Evolutionary conservation across 2,888 invertebrate species (phyloP).

Genomic region (Diplazon laetatorius): DNA sequence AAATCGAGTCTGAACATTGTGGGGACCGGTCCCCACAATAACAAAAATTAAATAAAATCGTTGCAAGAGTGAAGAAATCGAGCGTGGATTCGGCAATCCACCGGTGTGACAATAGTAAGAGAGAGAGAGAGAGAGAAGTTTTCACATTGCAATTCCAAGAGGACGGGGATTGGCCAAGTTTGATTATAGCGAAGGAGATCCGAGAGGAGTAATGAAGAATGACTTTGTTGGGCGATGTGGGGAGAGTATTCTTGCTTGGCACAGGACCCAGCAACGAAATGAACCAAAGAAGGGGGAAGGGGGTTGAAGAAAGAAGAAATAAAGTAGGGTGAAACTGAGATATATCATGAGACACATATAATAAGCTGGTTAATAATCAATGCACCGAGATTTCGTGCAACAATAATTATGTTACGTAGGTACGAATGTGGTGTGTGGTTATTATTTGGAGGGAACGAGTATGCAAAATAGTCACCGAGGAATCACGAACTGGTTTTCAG

Average conservation of each 20-base stretch:
- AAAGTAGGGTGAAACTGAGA: constrained; percentile 58
- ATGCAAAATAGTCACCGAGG: constrained; percentile 79
- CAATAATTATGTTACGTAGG: constrained; percentile 80
- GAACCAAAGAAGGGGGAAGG: background rate
- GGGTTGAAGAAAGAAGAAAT: background rate
- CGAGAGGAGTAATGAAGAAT: background rate
- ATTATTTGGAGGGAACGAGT: constrained; percentile 76
- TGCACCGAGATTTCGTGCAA: constrained; percentile 73
- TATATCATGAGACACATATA: constrained; percentile 69
- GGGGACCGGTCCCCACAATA: constrained; percentile 47
- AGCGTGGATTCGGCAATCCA: constrained; percentile 42
- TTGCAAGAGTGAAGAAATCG: constrained; percentile 72
- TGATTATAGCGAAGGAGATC: constrained; percentile 17
- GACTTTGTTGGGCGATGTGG: background rate
- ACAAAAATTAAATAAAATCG: constrained; percentile 73
- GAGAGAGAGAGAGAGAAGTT: too few species aligned
- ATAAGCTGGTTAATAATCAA: constrained; percentile 82
- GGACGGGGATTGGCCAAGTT: constrained; percentile 46
- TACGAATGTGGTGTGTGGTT: constrained; percentile 62
- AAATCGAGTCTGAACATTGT: too few species aligned
- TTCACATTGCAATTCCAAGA: constrained; percentile 27
- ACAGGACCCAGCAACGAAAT: constrained; percentile 15
- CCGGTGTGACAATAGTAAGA: constrained; percentile 35
- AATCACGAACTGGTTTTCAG: constrained; percentile 81
- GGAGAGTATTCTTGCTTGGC: constrained; percentile 18